A percentile compares a stretch with the other conserved stretches of the same genome.
phyloP scores from a whole-genome alignment of 2,113 vertebrate genomes.

The Phalacrocorax carbo region DNA sequence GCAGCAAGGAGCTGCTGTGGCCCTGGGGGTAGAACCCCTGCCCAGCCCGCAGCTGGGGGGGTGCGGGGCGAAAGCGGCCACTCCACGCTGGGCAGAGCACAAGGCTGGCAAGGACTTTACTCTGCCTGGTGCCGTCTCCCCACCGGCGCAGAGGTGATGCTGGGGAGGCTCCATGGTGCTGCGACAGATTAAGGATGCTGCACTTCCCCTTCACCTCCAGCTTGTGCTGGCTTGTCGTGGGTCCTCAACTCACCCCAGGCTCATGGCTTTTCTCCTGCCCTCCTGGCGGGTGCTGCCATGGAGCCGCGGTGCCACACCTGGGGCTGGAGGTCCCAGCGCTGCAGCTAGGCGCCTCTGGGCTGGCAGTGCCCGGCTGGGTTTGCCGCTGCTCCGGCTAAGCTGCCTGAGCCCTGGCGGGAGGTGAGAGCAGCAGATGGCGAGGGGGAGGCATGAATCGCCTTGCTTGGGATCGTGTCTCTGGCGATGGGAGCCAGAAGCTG shows the following conservation, averaged over 20 bases:
- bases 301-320: not conserved
- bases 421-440: conserved; percentile 31
- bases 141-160: accelerated
- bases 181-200: not conserved
- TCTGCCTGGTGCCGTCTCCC: not conserved
- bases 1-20: not conserved
- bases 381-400: not conserved
- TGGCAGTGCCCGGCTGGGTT: not conserved
- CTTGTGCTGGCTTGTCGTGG: accelerated
- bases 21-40: not conserved
- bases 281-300: accelerated
- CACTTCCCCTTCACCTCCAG: not conserved
- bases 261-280: not conserved
- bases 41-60: accelerated
- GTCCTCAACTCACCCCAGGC: not conserved
- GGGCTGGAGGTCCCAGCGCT: not conserved
- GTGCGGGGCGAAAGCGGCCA: accelerated
- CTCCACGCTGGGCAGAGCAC: not conserved
- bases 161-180: not conserved
- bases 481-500: not conserved
- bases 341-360: not conserved
- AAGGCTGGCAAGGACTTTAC: accelerated
- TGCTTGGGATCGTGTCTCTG: not conserved
- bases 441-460: not conserved
- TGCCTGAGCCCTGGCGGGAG: not conserved